Base-by-base conservation (phyloP, 2,797 vertebrate species). In the Todus mexicanus region DNA sequence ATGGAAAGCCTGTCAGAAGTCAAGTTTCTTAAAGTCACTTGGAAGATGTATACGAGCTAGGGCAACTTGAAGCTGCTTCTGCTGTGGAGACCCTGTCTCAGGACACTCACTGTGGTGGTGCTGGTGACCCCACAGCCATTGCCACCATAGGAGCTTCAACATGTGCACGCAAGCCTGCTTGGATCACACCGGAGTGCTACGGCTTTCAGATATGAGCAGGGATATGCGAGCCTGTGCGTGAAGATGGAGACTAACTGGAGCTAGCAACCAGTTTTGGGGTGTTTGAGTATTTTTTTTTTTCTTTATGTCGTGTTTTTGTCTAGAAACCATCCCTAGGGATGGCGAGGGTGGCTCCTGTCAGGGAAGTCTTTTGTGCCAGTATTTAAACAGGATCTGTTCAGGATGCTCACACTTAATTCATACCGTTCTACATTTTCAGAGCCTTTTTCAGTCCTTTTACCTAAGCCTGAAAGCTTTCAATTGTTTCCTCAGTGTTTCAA, bases 331-430 rank as follows among this genome's bases (percentile, higher is more conserved):
- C 92, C 83, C 81, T 42, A 42, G 75, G 57, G 45, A 80, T 50
- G 40, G 14, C 16, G 5, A 90, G 63, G 79, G 82, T 93, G 82
- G 74, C 48, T 94, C 80, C 88, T 88, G 83, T 15, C 2, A 3
- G 84, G 78, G 74, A 95, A 71, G 29, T 72, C 69, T 91, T 72
- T 83, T 91, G 59, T 86, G 71, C 85, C 91, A 95, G 76, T 84
- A 69, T 72, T 83, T 89, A 90, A 93, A 80, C 78, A 80, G 61
- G 57, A 74, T 72, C 65, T 93, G 90, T 66, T 92, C 94, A 95
- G 92, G 91, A 96, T 94, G 50, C 64, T 91, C 64, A 87, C 70
- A 77, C 38, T 95, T 91, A 90, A 85, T 63, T 92, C 66, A 66
- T 72, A 71, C 29, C 0, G 0, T 42, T 96, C 77, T 77, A 72